Conservation (phyloP, 2,888 invertebrate genomes). For the Synanthedon vespiformis region DNA sequence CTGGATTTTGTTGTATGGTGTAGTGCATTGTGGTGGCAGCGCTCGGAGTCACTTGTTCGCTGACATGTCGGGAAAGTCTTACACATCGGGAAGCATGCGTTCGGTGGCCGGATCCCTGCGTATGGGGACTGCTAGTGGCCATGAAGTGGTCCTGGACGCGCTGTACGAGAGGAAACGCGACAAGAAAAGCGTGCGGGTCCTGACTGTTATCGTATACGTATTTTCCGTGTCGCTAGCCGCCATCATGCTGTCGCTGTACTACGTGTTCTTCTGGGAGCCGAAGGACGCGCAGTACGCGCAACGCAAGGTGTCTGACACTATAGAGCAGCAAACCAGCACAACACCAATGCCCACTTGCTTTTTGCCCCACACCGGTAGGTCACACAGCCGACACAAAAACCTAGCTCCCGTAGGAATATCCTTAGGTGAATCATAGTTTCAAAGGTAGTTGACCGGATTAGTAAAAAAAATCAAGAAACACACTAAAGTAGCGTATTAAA, state of each 20-base stretch:
- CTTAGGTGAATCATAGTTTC: background rate
- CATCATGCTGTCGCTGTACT: conserved; percentile 92
- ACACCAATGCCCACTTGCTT: conserved; percentile 69
- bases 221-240: conserved; percentile 95
- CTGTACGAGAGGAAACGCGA: conserved; percentile 86
- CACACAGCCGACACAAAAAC: conserved; percentile 52
- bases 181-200: conserved; percentile 88
- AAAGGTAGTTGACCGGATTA: background rate
- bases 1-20: conserved; percentile 30
- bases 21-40: conserved; percentile 18
- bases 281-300: conserved; percentile 67
- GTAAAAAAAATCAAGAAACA: too few relatives aligned
- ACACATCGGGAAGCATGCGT: conserved; percentile 67
- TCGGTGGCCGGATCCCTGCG: conserved; percentile 57
- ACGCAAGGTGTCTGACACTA: conserved; percentile 64
- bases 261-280: conserved; percentile 94
- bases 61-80: conserved; percentile 44
- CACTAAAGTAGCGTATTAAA: too few relatives aligned
- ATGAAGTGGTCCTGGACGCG: conserved; percentile 78
- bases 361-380: conserved; percentile 67
- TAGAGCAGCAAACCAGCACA: conserved; percentile 63
- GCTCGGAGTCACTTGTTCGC: conserved; percentile 1
- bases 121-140: conserved; percentile 34
- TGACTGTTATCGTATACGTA: conserved; percentile 94
- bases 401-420: conserved; percentile 6